These are phyloP conservation scores for Unio pictorum DNA, from an alignment of 2,888 invertebrate genomes.

Conservation along the genomic window DNA sequence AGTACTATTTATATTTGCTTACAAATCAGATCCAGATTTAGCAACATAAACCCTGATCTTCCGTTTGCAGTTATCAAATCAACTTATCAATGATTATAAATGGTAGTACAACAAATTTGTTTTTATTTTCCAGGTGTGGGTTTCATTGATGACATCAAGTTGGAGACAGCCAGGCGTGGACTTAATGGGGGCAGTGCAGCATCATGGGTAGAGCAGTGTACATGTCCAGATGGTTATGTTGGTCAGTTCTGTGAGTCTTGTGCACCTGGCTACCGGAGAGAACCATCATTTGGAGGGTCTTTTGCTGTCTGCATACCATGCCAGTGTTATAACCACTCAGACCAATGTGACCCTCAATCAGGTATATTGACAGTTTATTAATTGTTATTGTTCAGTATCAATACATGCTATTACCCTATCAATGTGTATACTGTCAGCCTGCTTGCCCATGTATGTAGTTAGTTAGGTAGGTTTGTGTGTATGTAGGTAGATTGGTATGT, in stretches of 20 bases:
- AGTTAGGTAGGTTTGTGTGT: too few relatives aligned
- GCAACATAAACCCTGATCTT: too few relatives aligned
- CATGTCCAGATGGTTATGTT: constrained; percentile 79
- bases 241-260: constrained; percentile 99
- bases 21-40: too few relatives aligned
- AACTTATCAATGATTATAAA: too few relatives aligned
- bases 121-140: constrained; percentile 78
- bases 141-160: constrained; percentile 88
- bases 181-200: constrained; percentile 79
- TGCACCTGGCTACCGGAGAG: constrained; percentile 93
- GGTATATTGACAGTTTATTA: constrained; percentile 37
- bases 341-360: constrained; percentile 84
- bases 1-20: too few relatives aligned
- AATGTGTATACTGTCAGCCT: too few relatives aligned
- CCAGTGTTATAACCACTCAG: constrained; percentile 96
- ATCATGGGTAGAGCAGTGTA: constrained; percentile 94
- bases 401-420: neutral
- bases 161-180: constrained; percentile 87
- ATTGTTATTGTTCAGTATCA: neutral
- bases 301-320: constrained; percentile 96
- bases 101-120: neutral
- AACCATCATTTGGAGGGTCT: constrained; percentile 91
- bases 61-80: too few relatives aligned
- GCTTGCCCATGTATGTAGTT: too few relatives aligned
- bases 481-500: too few relatives aligned